Evolutionary conservation across 2,888 invertebrate species (phyloP).

Genomic region (Deilephila elpenor): DNA sequence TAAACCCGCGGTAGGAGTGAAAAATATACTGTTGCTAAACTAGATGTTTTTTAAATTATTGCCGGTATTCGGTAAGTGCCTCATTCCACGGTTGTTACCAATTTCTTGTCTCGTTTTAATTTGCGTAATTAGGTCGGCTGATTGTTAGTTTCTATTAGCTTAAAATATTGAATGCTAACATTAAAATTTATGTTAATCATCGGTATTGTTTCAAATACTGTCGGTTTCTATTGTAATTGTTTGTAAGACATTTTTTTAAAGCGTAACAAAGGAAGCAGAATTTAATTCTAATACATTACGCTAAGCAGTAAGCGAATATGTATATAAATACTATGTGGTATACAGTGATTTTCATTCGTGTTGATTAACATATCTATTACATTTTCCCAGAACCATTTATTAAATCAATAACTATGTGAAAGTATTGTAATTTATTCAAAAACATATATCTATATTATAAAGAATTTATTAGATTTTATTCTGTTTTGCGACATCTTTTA

Average conservation of each 20-base stretch:
- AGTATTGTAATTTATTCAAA: no score
- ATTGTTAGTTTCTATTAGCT: conserved; percentile 22
- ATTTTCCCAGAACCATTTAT: no score
- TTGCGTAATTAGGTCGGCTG: conserved; percentile 23
- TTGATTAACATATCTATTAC: no score
- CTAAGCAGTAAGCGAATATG: no score
- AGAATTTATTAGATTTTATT: no score
- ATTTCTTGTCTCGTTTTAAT: conserved; percentile 10
- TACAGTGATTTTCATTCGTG: no score
- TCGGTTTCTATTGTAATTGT: background rate
- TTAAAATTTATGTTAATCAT: background rate
- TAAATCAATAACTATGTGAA: no score
- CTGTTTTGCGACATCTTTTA: no score
- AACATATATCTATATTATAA: no score
- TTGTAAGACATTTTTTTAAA: background rate
- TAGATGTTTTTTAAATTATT: conserved; percentile 29
- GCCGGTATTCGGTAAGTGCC: conserved; percentile 13
- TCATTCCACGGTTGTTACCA: conserved; percentile 20
- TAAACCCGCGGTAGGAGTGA: conserved; percentile 42
- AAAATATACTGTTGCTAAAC: conserved; percentile 40
- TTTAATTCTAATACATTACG: no score
- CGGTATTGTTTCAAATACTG: background rate
- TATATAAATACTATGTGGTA: no score
- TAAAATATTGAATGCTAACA: background rate
- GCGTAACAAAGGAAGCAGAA: no score